Evolutionary conservation across 2,888 invertebrate species (phyloP), one percentile per base, ranked within the genome.

Genomic region (Meliscaeva auricollis): DNA sequence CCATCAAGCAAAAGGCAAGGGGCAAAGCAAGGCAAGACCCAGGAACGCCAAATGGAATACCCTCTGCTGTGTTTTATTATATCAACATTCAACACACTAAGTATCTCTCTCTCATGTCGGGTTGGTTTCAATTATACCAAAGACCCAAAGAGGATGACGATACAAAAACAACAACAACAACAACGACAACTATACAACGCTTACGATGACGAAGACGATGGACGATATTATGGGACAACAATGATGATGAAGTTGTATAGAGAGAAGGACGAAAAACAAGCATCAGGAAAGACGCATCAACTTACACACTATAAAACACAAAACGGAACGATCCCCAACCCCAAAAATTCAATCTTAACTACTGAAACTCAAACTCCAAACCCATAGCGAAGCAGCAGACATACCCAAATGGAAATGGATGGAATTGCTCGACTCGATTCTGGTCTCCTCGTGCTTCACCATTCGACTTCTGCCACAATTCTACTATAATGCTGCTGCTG

Each of bases 91-190:
- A 80, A 80, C 80, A 76, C 48, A 66, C 64, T 64, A 64, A 73
- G 81, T 85, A 80, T 75, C 75, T 38, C 11, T 56, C 48, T 44
- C 56, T 48, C 48, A 22, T 52, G 62, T 68, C 66, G 66, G 58
- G 75, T 76, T 85, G 66, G 72, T 80, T 85, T 85, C 80, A 85
- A 85, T 85, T 85, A 85, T 77, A 64, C 17, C 48, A 20, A 6
- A 15, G n/a, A n/a, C 17, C 32, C 74, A 46, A 76, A 64, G 50
- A 77, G 68, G 70, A 78, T 70, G 74, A 69, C 56, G 64, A 54
- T 38, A 35, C 66, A 46, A 38, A 30, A 54, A 13, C 44, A 60
- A 62, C 38, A 56, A 41, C n/a, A 7, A 60, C 15, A 60, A 60
- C 26, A n/a, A 72, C 62, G 32, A 75, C 60, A 13, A 41, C 3